Evolutionary conservation across 2,888 invertebrate genomes (phyloP), one percentile per base, ranked within the genome.

Genomic region (Romanomermis culicivorax): DNA sequence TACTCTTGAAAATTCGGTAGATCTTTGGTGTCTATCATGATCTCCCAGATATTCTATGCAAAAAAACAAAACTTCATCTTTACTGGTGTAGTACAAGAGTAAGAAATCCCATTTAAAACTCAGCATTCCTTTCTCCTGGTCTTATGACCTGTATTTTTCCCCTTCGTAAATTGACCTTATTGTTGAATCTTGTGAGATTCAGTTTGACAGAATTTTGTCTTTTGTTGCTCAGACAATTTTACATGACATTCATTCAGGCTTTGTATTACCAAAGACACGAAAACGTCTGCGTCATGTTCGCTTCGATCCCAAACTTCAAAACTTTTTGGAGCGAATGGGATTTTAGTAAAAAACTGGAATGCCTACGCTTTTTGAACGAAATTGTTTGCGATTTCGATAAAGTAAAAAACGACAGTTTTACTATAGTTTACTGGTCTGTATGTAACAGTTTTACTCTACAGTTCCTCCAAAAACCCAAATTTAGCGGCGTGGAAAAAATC

Each of bases 341-440:
- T 67, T 85, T 89, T 60, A 89, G 87, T 68, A 87, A 89, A 64
- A 89, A 93, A 69, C 73, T 93, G 42, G 93, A 93, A 71, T 95
- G 93, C 68, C 73, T 95, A 57, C 74, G 93, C 57, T 75, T 95
- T 29, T 76, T 95, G 27, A 95, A 95, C 69, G 93, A 95, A 74
- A 93, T 95, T 62, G 89, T 93, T 59, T 91, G 91, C 68, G 93
- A 93, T 71, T 93, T 93, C 72, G 95, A 95, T 70, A 87, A 88
- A 79, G 87, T 86, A 69, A 3, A 3, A 20, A 4, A n/a, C n/a
- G 11, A 45, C 3, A 25, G 23, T 2, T 48, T 52, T 48, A 2
- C 45, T 3, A 20, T 7, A 17, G 23, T 11, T 27, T 25, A 26
- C 3, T 3, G 4, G 11, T 11, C 27, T 4, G 20, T 3, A 26